Evolutionary conservation across 1,140 invertebrate species (phyloP), one percentile per base, ranked within the genome.

Genomic region (Phymastichus coffea): DNA sequence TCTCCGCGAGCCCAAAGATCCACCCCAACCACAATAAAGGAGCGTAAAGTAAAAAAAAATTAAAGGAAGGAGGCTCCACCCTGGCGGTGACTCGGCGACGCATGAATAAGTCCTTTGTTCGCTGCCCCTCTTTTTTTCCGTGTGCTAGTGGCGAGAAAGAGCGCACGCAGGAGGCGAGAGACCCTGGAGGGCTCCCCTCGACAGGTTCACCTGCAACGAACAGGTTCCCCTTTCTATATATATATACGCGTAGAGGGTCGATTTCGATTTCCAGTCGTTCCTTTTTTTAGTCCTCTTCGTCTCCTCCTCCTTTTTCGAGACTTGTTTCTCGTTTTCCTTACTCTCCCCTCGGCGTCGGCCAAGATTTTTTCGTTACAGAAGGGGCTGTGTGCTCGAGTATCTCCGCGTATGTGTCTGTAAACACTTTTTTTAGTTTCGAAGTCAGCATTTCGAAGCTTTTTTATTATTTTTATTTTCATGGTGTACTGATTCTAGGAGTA

Each of bases 51-150:
- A n/a, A 19, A 33, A 35, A 20, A 9, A 33, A 26, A 19, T 9
- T 15, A 19, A 43, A 25, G n/a, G 33, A 38, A 23, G 26, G 43
- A 38, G 38, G 23, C 33, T 22, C 35, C 43, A 9, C 47, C 44
- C 43, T 44, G 43, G 44, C 23, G 44, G 54, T 57, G 54, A 57
- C 54, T 57, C 33, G 30, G 35, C 33, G 54, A 57, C 44, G 54
- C 54, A 47, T 57, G 54, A 57, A 57, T 57, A 57, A 30, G 33
- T 57, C 54, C 54, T 57, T 57, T 57, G 44, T 57, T 57, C 54
- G 20, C 33, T 22, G 53, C 28, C 41, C 41, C 30, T 46, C 47
- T 14, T 30, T 20, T 19, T 14, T 19, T 35, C 28, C 8, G 38
- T 19, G 15, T 6, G 38, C 4, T 15, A 17, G 15, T 4, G 25